phyloP scores from a whole-genome alignment of 2,888 invertebrate genomes.

The Lepidochitona cinerea region DNA sequence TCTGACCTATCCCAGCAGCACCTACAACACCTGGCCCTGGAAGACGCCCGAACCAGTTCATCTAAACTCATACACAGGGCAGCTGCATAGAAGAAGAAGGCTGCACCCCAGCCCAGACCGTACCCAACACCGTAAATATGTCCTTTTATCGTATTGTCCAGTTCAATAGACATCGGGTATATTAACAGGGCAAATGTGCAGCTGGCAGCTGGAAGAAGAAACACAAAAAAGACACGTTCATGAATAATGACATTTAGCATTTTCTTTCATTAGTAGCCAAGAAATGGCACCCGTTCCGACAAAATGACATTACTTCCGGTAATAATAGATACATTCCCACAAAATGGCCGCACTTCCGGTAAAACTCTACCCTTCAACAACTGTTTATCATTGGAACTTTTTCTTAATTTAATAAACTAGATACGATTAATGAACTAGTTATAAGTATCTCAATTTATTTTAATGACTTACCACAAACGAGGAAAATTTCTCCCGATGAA shows the following conservation, averaged over 20 bases:
- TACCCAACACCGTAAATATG: conserved; percentile 67
- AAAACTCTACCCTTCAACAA: no score
- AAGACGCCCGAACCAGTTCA: conserved; percentile 59
- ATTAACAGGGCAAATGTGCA: conserved; percentile 64
- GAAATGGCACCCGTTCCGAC: no score
- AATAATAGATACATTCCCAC: no score
- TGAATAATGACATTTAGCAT: no score
- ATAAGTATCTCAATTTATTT: no score
- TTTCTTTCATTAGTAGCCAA: no score
- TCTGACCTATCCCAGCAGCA: not conserved
- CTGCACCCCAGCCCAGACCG: conserved; percentile 67
- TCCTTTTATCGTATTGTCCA: conserved; percentile 42
- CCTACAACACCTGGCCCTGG: conserved; percentile 50
- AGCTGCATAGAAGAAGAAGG: conserved; percentile 63
- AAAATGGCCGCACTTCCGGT: no score
- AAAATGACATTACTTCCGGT: no score
- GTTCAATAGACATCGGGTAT: conserved; percentile 64
- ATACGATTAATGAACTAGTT: no score
- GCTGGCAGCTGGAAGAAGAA: conserved; percentile 58
- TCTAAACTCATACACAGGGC: conserved; percentile 66
- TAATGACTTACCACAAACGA: conserved; percentile 70
- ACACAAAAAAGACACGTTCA: conserved; percentile 1
- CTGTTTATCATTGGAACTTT: no score
- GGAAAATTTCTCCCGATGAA: conserved; percentile 70
- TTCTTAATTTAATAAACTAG: no score